These are phyloP conservation scores for Grallaria varia DNA, from an alignment of 2,113 vertebrate genomes.

Conservation along the genomic window DNA sequence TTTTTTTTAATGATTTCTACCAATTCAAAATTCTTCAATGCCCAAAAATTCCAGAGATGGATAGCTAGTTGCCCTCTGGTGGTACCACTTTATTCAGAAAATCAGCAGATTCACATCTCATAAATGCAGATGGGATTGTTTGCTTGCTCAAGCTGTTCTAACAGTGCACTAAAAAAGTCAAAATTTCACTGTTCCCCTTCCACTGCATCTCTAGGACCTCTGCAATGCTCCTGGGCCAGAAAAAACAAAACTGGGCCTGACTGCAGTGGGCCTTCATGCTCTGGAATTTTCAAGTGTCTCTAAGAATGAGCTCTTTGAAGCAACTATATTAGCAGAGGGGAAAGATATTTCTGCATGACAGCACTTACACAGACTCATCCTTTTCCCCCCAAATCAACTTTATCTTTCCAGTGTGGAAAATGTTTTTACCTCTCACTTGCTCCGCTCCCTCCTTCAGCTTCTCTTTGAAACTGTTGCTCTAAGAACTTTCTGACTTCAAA, in stretches of 20 bases:
- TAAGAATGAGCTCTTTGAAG: neutral
- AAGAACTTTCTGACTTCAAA: neutral
- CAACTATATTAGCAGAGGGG: neutral
- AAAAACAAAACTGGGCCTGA: neutral
- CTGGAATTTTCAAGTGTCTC: neutral
- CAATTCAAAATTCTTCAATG: neutral
- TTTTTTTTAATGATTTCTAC: neutral
- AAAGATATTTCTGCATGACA: neutral
- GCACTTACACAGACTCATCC: neutral
- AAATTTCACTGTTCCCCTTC: neutral
- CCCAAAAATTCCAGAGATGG: neutral
- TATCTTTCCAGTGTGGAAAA: neutral
- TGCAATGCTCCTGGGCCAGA: neutral
- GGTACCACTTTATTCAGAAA: neutral
- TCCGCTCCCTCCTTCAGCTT: neutral
- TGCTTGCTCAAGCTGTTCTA: neutral
- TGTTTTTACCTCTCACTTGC: neutral
- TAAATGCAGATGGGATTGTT: neutral
- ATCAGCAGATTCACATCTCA: neutral
- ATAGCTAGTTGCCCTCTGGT: neutral
- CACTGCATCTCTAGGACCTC: neutral
- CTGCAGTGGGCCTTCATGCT: neutral
- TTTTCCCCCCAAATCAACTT: neutral
- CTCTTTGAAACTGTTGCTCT: neutral
- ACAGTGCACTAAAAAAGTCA: neutral